Base-by-base conservation (phyloP, 2,113 vertebrate genomes). In the Vidua macroura region DNA sequence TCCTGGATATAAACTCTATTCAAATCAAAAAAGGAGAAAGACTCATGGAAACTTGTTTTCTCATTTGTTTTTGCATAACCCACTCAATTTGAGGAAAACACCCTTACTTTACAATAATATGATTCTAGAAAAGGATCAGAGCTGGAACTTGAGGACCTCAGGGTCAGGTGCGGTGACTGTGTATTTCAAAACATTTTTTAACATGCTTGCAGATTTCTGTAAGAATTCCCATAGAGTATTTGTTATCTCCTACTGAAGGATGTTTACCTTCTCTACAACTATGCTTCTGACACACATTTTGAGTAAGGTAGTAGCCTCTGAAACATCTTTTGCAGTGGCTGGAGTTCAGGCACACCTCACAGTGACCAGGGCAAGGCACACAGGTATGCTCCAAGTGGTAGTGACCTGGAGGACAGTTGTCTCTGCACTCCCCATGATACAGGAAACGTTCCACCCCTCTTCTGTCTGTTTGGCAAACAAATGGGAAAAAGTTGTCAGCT, bases 231-330 rank as follows among this genome's bases (percentile, higher is more conserved):
- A 48, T 2, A 55, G 4, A n/a, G 3, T 28, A 23, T 52, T 59
- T 82, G 2, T 41, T 72, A 43, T 46, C 10, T 58, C 8, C 39
- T 51, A 21, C 23, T 53, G 62, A 35, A 28, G 20, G 9, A n/a
- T 59, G 19, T 93, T 96, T 96, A 99, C 99, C 99, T 97, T 93
- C 86, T 56, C 88, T 86, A 78, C 99, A 99, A 3, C 94, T 91
- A 46, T 98, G 79, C 30, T 97, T 98, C 86, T 97, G 93, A 70
- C 99, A 99, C 24, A 31, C 60, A 13, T 97, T 98, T 48, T 98
- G 84, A 69, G 72, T 87, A 30, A 98, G 74, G 70, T 96, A 94
- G 94, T 98, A 98, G 78, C 98, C 97, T 4, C 93, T 73, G 62
- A 72, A 51, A 76, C 99, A 99, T 15, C 83, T 98, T n/a, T 96